Percentiles rank a stretch among this genome's conserved stretches.
Conservation (phyloP, 2,888 invertebrate genomes). For the Atrina japonica region DNA sequence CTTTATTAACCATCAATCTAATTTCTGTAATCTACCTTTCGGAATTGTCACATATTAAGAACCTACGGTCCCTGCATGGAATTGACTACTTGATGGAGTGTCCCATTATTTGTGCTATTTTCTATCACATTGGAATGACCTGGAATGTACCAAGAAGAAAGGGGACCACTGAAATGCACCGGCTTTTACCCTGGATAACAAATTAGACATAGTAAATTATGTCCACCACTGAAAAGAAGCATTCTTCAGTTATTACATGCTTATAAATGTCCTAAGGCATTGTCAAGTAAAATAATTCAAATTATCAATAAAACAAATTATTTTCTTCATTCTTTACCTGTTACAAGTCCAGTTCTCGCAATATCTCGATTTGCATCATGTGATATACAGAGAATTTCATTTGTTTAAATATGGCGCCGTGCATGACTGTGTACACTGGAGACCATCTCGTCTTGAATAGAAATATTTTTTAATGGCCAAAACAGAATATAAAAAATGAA, state of each 20-base stretch:
- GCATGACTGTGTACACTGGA: neutral
- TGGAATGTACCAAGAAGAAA: conserved; percentile 36
- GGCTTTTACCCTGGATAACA: too few relatives aligned
- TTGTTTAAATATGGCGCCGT: conserved; percentile 41
- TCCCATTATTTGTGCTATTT: conserved; percentile 57
- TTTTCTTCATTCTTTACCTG: conserved; percentile 18
- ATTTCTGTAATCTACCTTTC: too few relatives aligned
- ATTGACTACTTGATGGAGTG: conserved; percentile 52
- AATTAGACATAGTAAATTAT: too few relatives aligned
- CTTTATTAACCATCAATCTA: too few relatives aligned
- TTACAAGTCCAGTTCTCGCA: conserved; percentile 42
- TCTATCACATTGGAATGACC: conserved; percentile 40
- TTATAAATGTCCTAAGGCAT: neutral
- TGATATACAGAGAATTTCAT: conserved; percentile 29
- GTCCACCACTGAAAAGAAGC: too few relatives aligned
- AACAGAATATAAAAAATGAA: conserved; percentile 42
- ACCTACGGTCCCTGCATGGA: conserved; percentile 1
- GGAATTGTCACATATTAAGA: neutral
- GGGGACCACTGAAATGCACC: neutral
- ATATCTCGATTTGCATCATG: conserved; percentile 41
- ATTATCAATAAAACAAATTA: neutral
- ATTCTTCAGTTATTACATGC: too few relatives aligned
- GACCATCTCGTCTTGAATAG: too few relatives aligned
- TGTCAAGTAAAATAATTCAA: conserved; percentile 7
- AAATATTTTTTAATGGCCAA: too few relatives aligned